Base-by-base conservation (phyloP, 2,113 vertebrate species). In the Pachycephala philippinensis region DNA sequence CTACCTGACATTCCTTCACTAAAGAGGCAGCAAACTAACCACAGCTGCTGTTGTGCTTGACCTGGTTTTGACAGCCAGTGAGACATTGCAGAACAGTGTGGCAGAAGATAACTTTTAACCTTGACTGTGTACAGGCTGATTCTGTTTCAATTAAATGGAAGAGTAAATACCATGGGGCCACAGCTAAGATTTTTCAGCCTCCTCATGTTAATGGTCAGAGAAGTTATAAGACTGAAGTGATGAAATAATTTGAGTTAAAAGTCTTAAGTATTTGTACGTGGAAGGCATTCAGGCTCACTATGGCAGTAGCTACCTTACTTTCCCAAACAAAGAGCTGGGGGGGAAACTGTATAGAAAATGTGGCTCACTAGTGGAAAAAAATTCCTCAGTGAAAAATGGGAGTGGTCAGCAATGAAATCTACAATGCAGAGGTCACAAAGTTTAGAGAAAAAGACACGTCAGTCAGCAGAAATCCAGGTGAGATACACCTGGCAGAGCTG, bases 91-190 rank as follows among this genome's bases (percentile, higher is more conserved):
- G 94, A 93, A 61, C 70, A 90, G 76, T 76, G 88, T 45, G 74
- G 21, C n/a, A 76, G 78, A 89, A 94, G 92, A 94, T 95, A 97
- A 95, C 39, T 94, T 89, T 93, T 87, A 91, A 91, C 74, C 85
- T 96, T 85, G 87, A 60, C 70, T 83, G 31, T 21, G 79, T 44
- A 49, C 31, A 52, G 20, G 11, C 53, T 44, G 33, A 82, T 93
- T 84, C 33, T 52, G 35, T 84, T 95, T 75, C 86, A 91, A 37
- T 87, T 78, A 79, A 79, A 56, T n/a, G 28, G 53, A 91, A 95
- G 65, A 37, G 61, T 89, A 93, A 96, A 94, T 93, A 95, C 18
- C 5, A 1, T 60, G 70, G n/a, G 70, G 61, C 90, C 70, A 53
- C 49, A 76, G 74, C 49, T 66, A 75, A 91, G 52, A 66, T 45